These are phyloP conservation scores for Sitobion miscanthi DNA, from an alignment of 1,140 invertebrate genomes.

Conservation along the genomic window DNA sequence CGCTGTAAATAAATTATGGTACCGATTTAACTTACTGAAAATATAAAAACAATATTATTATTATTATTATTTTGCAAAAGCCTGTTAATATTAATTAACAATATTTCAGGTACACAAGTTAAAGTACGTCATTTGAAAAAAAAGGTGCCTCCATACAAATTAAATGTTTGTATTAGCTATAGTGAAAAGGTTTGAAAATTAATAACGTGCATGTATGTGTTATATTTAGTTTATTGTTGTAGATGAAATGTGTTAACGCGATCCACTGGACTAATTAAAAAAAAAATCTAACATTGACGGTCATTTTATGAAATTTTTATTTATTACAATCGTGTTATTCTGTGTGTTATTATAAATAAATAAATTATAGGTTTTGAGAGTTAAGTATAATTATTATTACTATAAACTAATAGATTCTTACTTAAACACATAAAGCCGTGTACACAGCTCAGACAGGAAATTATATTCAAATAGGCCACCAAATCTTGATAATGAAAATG, in stretches of 20 bases:
- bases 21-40: not conserved
- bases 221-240: not conserved
- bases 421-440: not conserved
- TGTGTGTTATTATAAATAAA: not conserved
- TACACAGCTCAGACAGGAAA: not conserved
- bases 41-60: conserved; percentile 13
- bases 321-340: not conserved
- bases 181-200: not conserved
- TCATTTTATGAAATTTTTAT: not conserved
- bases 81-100: conserved; percentile 13
- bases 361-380: not conserved
- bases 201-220: not conserved
- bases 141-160: not conserved
- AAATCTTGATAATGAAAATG: not conserved
- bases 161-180: not conserved
- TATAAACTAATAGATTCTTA: not conserved
- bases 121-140: not conserved
- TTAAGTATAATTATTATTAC: not conserved
- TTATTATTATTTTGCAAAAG: not conserved
- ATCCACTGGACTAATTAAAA: not conserved
- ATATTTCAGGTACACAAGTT: not conserved
- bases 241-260: not conserved
- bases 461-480: not conserved
- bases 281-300: not conserved
- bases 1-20: not conserved